phyloP scores from a whole-genome alignment of 2,888 invertebrate species.

The Cryptus viduatorius region DNA sequence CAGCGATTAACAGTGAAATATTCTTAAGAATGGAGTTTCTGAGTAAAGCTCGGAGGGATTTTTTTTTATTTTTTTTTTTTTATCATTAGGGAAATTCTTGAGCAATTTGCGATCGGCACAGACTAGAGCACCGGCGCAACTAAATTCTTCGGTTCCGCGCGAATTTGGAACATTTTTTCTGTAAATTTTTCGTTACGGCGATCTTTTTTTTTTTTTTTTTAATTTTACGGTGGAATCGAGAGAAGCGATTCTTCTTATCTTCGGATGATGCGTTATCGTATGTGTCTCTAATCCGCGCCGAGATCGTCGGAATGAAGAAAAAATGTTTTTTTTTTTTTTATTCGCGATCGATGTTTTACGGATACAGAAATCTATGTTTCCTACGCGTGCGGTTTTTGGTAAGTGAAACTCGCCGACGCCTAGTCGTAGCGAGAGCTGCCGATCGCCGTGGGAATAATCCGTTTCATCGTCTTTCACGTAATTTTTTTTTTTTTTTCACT shows the following conservation, averaged over 20 bases:
- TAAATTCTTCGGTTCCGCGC: not conserved
- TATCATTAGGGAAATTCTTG: conserved; percentile 50
- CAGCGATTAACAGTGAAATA: conserved; percentile 76
- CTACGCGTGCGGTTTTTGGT: conserved; percentile 20
- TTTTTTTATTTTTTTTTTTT: not conserved
- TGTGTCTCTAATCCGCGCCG: conserved; percentile 9
- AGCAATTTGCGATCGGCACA: conserved; percentile 52
- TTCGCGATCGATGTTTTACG: conserved; percentile 38
- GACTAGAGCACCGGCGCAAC: not conserved
- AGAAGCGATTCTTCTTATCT: conserved; percentile 8
- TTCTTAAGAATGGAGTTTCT: conserved; percentile 67
- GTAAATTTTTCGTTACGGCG: not conserved
- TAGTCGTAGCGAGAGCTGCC: not conserved
- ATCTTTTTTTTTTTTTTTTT: no score
- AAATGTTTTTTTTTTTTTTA: conserved; percentile 3
- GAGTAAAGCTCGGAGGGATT: conserved; percentile 65
- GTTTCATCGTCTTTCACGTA: not conserved
- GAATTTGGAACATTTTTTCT: not conserved
- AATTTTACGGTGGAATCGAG: not conserved
- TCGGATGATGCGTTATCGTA: conserved; percentile 14
- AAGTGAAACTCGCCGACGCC: conserved; percentile 26
- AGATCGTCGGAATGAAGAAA: conserved; percentile 34
- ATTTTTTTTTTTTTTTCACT: not conserved
- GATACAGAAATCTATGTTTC: conserved; percentile 36
- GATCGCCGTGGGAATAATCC: not conserved